phyloP scores from a whole-genome alignment of 2,797 vertebrate genomes.

The Glyptemys insculpta region DNA sequence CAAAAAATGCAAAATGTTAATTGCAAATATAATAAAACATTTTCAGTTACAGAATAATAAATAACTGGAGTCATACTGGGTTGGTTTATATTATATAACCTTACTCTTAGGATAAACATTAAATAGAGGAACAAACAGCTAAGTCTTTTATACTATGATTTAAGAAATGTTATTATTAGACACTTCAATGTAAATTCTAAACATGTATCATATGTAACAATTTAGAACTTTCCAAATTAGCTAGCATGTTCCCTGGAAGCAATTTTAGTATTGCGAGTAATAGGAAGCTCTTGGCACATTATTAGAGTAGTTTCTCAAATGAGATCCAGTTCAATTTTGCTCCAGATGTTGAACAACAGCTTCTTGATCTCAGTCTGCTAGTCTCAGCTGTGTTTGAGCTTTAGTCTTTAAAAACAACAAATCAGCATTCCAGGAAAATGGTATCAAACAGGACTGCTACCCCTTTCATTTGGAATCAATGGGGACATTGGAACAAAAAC shows the following conservation, averaged over 20 bases:
- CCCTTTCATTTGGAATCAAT: not conserved
- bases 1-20: not conserved
- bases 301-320: conserved; percentile 29
- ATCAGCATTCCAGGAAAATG: not conserved
- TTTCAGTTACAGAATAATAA: not conserved
- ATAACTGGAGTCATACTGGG: not conserved
- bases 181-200: conserved; percentile 11
- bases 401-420: not conserved
- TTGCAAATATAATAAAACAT: not conserved
- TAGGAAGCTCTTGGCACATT: conserved; percentile 19
- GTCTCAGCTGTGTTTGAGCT: not conserved
- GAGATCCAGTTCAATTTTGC: not conserved
- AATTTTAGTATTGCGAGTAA: conserved; percentile 35
- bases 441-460: not conserved
- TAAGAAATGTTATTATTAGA: not conserved
- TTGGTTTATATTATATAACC: conserved; percentile 16
- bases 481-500: not conserved
- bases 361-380: not conserved
- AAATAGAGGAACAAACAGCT: conserved; percentile 32
- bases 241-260: conserved; percentile 21
- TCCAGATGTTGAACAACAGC: conserved; percentile 21
- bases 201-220: not conserved
- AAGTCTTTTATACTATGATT: not conserved
- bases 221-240: conserved; percentile 35
- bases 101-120: not conserved